These are phyloP conservation scores for Varanus salvator DNA, from an alignment of 2,113 vertebrate genomes.

Conservation along the genomic window DNA sequence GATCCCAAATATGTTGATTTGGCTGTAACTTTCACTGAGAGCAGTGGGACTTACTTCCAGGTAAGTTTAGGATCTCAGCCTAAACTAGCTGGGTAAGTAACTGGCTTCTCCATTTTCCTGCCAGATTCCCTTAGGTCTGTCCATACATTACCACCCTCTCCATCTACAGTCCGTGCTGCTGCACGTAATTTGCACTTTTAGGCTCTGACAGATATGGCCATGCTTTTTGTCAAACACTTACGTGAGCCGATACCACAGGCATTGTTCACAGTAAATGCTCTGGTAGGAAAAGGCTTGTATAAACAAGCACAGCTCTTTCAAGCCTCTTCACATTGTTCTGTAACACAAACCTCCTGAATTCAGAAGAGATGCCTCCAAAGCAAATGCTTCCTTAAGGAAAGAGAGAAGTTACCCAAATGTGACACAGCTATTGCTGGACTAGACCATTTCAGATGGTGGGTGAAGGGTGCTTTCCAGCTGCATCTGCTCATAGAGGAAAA, in stretches of 20 bases:
- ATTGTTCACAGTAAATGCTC: not conserved
- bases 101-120: not conserved
- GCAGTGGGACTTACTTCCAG: not conserved
- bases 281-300: not conserved
- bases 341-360: not conserved
- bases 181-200: not conserved
- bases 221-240: slow-evolving; percentile 6
- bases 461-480: not conserved
- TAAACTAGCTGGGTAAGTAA: not conserved
- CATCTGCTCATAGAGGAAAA: not conserved
- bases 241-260: not conserved
- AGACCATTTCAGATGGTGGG: too few species aligned
- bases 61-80: not conserved
- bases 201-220: not conserved
- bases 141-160: not conserved
- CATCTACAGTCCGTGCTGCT: not conserved
- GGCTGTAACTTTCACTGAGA: not conserved
- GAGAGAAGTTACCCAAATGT: not conserved
- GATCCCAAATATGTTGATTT: not conserved
- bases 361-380: not conserved
- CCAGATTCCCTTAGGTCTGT: not conserved
- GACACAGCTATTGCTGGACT: not conserved
- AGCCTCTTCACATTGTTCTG: not conserved
- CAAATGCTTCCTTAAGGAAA: not conserved
- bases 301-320: not conserved